phyloP scores from a whole-genome alignment of 1,140 invertebrate species.

The Aphelenchoides fujianensis region DNA sequence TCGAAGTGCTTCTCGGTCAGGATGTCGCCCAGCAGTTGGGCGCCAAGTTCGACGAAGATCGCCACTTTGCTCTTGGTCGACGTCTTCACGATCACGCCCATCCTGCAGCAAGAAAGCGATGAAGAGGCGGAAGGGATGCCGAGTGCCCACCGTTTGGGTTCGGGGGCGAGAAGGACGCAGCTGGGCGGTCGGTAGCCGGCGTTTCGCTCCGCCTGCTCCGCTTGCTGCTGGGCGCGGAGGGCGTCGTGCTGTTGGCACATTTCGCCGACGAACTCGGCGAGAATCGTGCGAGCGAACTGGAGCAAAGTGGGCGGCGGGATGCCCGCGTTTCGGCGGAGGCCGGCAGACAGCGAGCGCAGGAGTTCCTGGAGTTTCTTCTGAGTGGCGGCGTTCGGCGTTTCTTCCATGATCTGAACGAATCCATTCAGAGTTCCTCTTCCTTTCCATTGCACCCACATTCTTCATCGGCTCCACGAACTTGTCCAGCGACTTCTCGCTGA shows the following conservation, averaged over 20 bases:
- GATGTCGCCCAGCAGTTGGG: conserved; percentile 65
- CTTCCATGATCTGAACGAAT: conserved; percentile 69
- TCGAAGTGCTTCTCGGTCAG: conserved; percentile 23
- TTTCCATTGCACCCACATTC: conserved; percentile 70
- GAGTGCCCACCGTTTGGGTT: conserved; percentile 51
- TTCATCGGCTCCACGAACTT: conserved; percentile 79
- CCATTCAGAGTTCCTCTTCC: too few species aligned
- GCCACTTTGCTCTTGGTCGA: conserved; percentile 77
- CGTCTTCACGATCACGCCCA: conserved; percentile 65
- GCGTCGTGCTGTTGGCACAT: conserved; percentile 42
- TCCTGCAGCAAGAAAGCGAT: conserved; percentile 26
- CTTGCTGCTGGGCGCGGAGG: background rate
- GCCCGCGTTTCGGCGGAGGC: conserved; percentile 76
- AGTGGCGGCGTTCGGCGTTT: conserved; percentile 75
- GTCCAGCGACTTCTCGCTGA: conserved; percentile 74
- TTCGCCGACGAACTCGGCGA: conserved; percentile 74
- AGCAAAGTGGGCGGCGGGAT: conserved; percentile 73
- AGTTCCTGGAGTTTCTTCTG: conserved; percentile 77
- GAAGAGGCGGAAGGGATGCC: too few species aligned
- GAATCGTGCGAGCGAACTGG: conserved; percentile 76
- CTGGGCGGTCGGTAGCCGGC: conserved; percentile 32
- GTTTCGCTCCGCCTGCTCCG: conserved; percentile 25
- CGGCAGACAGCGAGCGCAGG: conserved; percentile 74
- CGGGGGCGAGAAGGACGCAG: conserved; percentile 48
- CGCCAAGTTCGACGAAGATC: conserved; percentile 83